phyloP scores from a whole-genome alignment of 2,797 vertebrate genomes.

The Fratercula arctica region DNA sequence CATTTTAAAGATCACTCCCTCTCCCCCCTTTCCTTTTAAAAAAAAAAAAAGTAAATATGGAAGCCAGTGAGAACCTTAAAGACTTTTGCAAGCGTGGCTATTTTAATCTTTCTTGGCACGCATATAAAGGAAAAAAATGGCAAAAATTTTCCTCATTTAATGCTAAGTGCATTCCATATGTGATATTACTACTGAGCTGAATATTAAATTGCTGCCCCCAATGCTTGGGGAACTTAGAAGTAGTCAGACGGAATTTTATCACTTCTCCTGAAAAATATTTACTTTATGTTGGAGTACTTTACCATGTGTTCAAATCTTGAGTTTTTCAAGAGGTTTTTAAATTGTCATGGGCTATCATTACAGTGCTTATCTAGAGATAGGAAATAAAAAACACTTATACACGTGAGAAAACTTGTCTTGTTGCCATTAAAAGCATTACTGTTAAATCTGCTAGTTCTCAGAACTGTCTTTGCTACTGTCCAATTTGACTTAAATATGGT shows the following conservation, averaged over 20 bases:
- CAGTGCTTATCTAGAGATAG: not conserved
- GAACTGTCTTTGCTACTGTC: not conserved
- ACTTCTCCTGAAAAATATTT: conserved; percentile 8
- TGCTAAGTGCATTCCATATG: not conserved
- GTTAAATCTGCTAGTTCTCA: not conserved
- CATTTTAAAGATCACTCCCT: not conserved
- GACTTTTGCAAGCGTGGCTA: not conserved
- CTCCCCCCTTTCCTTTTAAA: not conserved
- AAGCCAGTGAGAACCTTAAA: not conserved
- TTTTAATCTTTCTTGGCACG: not conserved
- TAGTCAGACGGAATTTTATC: conserved; percentile 25
- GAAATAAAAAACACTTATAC: not conserved
- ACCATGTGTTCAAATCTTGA: not conserved
- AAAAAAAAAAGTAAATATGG: not conserved
- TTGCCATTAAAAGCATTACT: not conserved
- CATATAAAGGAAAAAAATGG: not conserved
- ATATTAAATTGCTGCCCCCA: not conserved
- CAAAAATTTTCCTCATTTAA: not conserved
- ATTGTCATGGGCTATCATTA: not conserved
- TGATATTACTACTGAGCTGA: not conserved
- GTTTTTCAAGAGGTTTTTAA: conserved; percentile 15
- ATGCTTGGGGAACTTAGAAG: not conserved
- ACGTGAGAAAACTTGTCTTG: not conserved
- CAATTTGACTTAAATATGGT: not conserved
- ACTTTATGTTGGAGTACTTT: not conserved